Conservation (phyloP, 2,113 vertebrate genomes). For the Apteryx owenii region DNA sequence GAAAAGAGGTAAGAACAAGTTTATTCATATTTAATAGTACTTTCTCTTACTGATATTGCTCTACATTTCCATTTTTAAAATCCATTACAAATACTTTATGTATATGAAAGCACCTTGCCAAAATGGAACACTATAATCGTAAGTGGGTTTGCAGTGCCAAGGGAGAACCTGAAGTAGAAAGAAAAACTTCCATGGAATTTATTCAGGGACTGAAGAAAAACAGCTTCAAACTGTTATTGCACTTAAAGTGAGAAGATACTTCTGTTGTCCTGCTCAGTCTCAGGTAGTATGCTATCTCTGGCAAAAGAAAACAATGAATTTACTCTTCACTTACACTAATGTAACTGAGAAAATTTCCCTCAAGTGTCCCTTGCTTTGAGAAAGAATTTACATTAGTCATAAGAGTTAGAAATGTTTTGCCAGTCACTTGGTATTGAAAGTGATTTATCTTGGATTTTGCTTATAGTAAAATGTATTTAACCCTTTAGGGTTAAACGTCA, state of each 20-base stretch:
- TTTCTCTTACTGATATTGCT: background rate
- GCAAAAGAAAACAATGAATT: background rate
- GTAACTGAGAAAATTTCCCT: background rate
- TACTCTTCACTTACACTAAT: background rate
- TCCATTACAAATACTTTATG: background rate
- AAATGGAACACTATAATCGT: background rate
- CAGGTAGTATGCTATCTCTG: background rate
- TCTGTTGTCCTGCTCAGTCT: background rate
- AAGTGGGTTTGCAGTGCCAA: background rate
- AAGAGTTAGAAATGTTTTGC: background rate
- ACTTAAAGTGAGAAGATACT: background rate
- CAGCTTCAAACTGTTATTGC: background rate
- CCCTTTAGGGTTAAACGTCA: background rate
- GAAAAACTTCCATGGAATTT: background rate
- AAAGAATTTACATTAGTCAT: background rate
- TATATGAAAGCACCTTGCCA: background rate
- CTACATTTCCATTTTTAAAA: background rate
- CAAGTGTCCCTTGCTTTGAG: background rate
- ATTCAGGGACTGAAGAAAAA: background rate
- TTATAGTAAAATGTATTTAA: background rate
- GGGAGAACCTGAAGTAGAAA: background rate
- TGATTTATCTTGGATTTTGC: background rate
- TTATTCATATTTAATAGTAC: background rate
- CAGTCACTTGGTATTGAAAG: background rate
- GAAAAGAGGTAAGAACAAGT: background rate